phyloP scores from a whole-genome alignment of 2,113 vertebrate genomes.

The Cavia porcellus region DNA sequence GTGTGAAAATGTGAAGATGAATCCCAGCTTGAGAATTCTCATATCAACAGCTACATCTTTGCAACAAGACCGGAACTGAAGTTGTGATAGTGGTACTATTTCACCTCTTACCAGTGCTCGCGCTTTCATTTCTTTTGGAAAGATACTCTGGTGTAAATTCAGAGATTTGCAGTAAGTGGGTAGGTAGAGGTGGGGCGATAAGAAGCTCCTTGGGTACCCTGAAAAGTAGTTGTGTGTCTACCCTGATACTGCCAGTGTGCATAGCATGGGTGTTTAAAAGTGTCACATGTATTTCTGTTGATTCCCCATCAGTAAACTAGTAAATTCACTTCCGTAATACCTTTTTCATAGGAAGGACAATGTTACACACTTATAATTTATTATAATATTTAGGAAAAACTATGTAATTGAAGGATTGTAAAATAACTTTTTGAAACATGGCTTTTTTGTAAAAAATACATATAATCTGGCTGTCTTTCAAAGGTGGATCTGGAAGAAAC shows the following conservation, averaged over 20 bases:
- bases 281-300: background rate
- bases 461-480: conserved; percentile 30
- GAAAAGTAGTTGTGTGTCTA: background rate
- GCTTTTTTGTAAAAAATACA: background rate
- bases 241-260: background rate
- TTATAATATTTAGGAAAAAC: background rate
- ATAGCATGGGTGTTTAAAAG: background rate
- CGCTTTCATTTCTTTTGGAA: background rate
- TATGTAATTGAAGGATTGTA: background rate
- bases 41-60: background rate
- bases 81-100: background rate
- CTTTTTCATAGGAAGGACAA: background rate
- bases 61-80: background rate
- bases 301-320: background rate
- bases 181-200: background rate
- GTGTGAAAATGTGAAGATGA: background rate
- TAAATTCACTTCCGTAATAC: background rate
- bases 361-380: background rate
- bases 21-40: background rate
- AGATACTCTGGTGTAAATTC: background rate
- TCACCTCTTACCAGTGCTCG: background rate
- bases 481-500: background rate
- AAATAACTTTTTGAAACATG: background rate
- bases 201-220: background rate
- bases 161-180: background rate